Conservation (phyloP, 2,113 vertebrate species). For the Nematolebias whitei region DNA sequence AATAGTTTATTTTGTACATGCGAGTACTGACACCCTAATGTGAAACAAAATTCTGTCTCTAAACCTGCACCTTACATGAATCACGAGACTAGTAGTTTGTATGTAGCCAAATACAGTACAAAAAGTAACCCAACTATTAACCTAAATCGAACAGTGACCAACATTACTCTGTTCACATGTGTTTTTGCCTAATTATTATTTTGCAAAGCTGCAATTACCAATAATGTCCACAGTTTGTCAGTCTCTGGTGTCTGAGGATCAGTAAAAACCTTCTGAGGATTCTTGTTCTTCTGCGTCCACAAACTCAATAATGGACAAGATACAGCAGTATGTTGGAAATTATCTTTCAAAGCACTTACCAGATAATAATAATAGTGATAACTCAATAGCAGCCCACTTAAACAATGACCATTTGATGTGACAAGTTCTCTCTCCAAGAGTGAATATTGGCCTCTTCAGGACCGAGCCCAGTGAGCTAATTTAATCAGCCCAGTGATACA, state of each 20-base stretch:
- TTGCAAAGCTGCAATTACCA: background rate
- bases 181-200: too few relatives aligned
- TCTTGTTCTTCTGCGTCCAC: constrained; percentile 6
- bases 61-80: constrained; percentile 10
- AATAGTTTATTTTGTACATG: constrained; percentile 59
- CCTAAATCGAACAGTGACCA: too few relatives aligned
- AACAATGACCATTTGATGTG: constrained; percentile 36
- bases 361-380: constrained; percentile 17
- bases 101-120: constrained; percentile 3
- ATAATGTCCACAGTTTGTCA: background rate
- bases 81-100: constrained; percentile 17
- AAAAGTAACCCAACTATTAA: background rate
- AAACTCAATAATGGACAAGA: constrained; percentile 32
- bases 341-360: constrained; percentile 30
- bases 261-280: constrained; percentile 12
- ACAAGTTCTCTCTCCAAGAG: constrained; percentile 27
- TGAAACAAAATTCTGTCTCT: constrained; percentile 25
- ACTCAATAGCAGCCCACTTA: constrained; percentile 44
- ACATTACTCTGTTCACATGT: too few relatives aligned
- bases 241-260: background rate
- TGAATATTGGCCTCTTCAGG: constrained; percentile 31
- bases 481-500: constrained; percentile 46
- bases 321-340: constrained; percentile 20
- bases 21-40: constrained; percentile 32
- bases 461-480: constrained; percentile 38